These are phyloP conservation scores for Perdix hodgsoniae DNA, from an alignment of 2,797 vertebrate species.

Conservation along the genomic window DNA sequence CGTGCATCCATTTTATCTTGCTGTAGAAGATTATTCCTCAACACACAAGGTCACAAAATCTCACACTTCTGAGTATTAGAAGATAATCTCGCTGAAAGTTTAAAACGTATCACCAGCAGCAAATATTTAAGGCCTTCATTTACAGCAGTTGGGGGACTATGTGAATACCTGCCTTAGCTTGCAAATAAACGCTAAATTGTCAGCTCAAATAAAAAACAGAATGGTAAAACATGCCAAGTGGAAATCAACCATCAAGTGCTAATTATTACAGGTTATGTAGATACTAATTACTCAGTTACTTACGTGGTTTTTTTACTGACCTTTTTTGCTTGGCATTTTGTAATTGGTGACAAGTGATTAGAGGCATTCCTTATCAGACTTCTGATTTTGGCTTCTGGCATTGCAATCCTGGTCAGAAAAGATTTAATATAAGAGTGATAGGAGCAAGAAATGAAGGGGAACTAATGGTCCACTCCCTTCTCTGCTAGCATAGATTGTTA, in stretches of 20 bases:
- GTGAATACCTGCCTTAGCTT: background rate
- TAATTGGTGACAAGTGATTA: background rate
- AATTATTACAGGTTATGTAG: background rate
- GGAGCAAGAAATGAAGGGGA: background rate
- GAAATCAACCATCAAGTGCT: slow-evolving; percentile 16
- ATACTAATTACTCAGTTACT: background rate
- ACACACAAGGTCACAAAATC: slow-evolving; percentile 25
- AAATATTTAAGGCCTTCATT: slow-evolving; percentile 56
- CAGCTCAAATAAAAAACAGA: slow-evolving; percentile 1
- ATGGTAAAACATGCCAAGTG: background rate
- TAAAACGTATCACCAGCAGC: slow-evolving; percentile 54
- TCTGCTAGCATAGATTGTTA: background rate
- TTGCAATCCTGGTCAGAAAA: background rate
- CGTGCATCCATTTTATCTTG: slow-evolving; percentile 32
- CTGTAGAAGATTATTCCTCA: slow-evolving; percentile 31
- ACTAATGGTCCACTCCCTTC: slow-evolving; percentile 22
- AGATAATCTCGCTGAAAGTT: slow-evolving; percentile 50
- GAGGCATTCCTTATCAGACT: background rate
- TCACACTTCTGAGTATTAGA: slow-evolving; percentile 5
- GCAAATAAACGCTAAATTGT: slow-evolving; percentile 22
- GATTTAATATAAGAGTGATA: background rate
- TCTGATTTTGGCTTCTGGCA: background rate
- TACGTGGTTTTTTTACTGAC: background rate
- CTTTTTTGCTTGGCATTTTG: slow-evolving; percentile 2
- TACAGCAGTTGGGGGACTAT: slow-evolving; percentile 12